These are phyloP conservation scores for Acanthis flammea DNA, from an alignment of 2,797 vertebrate genomes.

Conservation along the genomic window DNA sequence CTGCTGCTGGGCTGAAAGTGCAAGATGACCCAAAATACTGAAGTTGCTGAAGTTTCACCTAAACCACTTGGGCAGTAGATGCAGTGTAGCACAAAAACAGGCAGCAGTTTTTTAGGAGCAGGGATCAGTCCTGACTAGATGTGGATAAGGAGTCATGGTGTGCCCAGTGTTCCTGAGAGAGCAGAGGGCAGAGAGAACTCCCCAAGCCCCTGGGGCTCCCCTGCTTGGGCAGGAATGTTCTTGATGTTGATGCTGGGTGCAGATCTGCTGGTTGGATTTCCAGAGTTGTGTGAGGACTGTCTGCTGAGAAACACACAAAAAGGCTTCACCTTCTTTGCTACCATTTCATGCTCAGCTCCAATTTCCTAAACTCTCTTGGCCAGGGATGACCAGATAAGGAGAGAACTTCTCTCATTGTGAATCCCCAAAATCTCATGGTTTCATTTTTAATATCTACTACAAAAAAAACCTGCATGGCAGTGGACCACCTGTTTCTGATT, in stretches of 20 bases:
- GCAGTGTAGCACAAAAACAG: background rate
- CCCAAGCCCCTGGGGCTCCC: background rate
- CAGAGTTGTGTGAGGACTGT: background rate
- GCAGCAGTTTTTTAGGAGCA: background rate
- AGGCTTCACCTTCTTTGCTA: background rate
- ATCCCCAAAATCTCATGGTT: background rate
- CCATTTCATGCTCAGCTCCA: no score
- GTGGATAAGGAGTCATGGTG: background rate
- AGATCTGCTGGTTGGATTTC: background rate
- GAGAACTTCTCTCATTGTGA: background rate
- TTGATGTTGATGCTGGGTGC: accelerated
- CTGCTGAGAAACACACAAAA: background rate
- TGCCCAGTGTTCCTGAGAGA: background rate
- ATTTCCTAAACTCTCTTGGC: background rate
- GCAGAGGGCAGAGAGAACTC: background rate
- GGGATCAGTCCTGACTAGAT: background rate
- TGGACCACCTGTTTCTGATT: background rate
- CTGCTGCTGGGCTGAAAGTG: background rate
- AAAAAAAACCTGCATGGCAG: no score
- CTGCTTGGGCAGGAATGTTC: background rate
- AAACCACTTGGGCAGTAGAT: background rate
- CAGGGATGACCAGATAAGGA: background rate
- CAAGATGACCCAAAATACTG: background rate
- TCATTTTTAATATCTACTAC: background rate
- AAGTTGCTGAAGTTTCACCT: background rate